These are phyloP conservation scores for Diorhabda sublineata DNA, from an alignment of 1,140 invertebrate species.

Conservation along the genomic window DNA sequence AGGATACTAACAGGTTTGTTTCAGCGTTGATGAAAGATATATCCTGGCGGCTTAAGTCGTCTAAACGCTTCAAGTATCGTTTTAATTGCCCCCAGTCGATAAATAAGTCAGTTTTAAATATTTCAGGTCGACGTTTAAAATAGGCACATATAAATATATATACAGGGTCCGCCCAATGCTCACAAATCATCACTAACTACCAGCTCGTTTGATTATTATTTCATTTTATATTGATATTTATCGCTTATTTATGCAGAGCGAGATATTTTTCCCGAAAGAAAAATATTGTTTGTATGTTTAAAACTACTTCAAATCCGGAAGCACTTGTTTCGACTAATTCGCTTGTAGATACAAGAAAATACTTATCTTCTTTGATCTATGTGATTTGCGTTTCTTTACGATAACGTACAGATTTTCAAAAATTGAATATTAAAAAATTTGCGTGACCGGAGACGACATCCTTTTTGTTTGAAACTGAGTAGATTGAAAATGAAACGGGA, in stretches of 20 bases:
- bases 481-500: too few relatives aligned
- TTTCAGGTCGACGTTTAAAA: conserved; percentile 14
- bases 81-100: conserved; percentile 18
- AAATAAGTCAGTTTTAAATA: conserved; percentile 17
- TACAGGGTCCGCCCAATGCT: conserved; percentile 3
- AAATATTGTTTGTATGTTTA: not conserved
- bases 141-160: conserved; percentile 8
- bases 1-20: not conserved
- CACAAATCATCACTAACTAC: conserved; percentile 19
- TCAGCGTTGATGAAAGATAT: conserved; percentile 5
- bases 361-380: too few relatives aligned
- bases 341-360: too few relatives aligned
- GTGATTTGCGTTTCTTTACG: too few relatives aligned
- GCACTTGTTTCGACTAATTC: too few relatives aligned
- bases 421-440: too few relatives aligned
- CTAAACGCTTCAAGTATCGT: conserved; percentile 13
- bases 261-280: not conserved
- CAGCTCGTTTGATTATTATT: conserved; percentile 7
- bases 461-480: too few relatives aligned
- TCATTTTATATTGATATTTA: conserved; percentile 17
- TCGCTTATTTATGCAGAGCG: conserved; percentile 15
- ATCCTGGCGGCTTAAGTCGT: conserved; percentile 11
- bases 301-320: not conserved
- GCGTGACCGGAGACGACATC: too few relatives aligned
- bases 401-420: too few relatives aligned